Percentiles rank a stretch among this genome's conserved stretches.
Conservation (phyloP, 1,140 invertebrate genomes). For the Wiebesia pumilae region DNA sequence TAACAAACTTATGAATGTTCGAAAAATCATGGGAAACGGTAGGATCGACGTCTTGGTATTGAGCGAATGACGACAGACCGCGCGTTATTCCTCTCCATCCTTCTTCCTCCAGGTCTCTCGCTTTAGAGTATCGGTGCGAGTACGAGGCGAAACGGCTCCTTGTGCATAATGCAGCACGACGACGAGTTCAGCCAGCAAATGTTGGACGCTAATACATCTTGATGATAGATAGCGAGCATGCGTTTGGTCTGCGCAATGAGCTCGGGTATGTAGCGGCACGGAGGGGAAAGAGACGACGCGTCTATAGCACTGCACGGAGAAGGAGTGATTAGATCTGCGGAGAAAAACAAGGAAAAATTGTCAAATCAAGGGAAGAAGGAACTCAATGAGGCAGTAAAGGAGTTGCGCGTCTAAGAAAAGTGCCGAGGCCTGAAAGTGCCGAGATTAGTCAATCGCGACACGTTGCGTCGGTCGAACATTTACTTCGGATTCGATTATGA, state of each 20-base stretch:
- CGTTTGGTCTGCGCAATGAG: conserved; percentile 73
- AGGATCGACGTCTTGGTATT: too few species aligned
- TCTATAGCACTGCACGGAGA: background rate
- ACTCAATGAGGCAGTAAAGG: background rate
- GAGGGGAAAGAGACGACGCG: conserved; percentile 58
- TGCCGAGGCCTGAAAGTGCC: too few species aligned
- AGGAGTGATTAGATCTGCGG: background rate
- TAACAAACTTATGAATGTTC: too few species aligned
- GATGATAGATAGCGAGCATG: conserved; percentile 74
- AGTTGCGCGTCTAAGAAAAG: too few species aligned
- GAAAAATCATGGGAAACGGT: too few species aligned
- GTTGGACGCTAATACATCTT: conserved; percentile 74
- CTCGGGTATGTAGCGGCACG: conserved; percentile 53
- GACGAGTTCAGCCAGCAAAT: conserved; percentile 72
- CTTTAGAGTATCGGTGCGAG: conserved; percentile 54
- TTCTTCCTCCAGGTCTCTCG: background rate
- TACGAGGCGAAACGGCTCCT: conserved; percentile 54
- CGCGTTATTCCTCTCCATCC: background rate
- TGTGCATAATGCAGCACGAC: conserved; percentile 72
- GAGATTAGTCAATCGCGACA: too few species aligned
- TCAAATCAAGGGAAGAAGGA: background rate
- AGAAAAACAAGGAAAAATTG: background rate
- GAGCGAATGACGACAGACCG: background rate
- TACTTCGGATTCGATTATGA: too few species aligned
- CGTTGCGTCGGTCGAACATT: too few species aligned